Evolutionary conservation across 2,888 invertebrate species (phyloP), one percentile per base, ranked within the genome.

Genomic region (Eugnorisma glareosa): DNA sequence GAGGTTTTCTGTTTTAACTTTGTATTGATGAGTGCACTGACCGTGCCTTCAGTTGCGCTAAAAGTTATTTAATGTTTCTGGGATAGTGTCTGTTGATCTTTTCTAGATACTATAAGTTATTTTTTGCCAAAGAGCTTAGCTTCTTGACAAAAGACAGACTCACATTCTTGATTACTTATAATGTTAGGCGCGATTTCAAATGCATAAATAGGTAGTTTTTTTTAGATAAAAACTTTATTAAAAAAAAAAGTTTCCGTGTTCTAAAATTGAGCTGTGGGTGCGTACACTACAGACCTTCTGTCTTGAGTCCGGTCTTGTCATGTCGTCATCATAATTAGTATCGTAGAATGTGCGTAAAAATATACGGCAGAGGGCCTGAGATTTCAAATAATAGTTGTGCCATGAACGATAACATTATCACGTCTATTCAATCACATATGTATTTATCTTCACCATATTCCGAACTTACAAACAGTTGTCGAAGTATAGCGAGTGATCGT

Each of bases 361-460:
- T 31, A 59, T 31, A 59, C 10, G 31, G 18, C 7, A 54, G n/a
- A n/a, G n/a, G 51, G 2, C 8, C 31, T 3, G 5, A 5, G 10
- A 35, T 21, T 10, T 21, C 31, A 61, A 21, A 11, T 1, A 61
- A 21, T 35, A 61, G 31, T 59, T 21, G 61, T 35, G 21, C 61
- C 1, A 40, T 40, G 2, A 28, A 28, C 8, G 10, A 61, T 78
- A 13, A 70, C 54, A 67, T 67, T 48, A 81, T 54, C 15, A 43
- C n/a, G 43, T 45, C 48, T 18, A 85, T 73, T 73, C 63, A 45
- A 71, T 84, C 69, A 66, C 51, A 81, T 86, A 15, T 28, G 15
- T 57, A 79, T 86, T 86, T 86, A 74, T 81, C 68, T 82, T 81
- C 54, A 40, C 40, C 67, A 61, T 51, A 75, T 81, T 80, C 51